phyloP scores from a whole-genome alignment of 2,888 invertebrate genomes.

The Hirtodrosophila histrioides region DNA sequence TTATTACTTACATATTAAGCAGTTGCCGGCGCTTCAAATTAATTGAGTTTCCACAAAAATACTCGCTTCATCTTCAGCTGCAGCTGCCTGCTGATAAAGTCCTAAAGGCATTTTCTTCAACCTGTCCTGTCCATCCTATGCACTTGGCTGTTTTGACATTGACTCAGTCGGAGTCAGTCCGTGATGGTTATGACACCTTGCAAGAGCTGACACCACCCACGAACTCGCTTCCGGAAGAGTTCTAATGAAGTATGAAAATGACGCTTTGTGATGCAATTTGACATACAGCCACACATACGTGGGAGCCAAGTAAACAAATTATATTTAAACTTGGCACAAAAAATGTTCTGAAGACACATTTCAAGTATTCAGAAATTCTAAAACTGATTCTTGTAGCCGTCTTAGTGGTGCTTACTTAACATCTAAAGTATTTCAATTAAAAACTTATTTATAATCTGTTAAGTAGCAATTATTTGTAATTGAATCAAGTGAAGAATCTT shows the following conservation, averaged over 20 bases:
- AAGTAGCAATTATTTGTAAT: slow-evolving; percentile 22
- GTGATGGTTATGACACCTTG: slow-evolving; percentile 56
- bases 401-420: no score
- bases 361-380: no score
- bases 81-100: slow-evolving; percentile 21
- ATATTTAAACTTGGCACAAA: no score
- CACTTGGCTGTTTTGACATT: slow-evolving; percentile 24
- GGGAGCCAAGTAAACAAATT: neutral
- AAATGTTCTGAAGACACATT: neutral
- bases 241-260: slow-evolving; percentile 12
- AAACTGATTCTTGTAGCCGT: no score
- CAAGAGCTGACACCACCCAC: slow-evolving; percentile 40
- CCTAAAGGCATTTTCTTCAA: slow-evolving; percentile 8
- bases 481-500: slow-evolving; percentile 3
- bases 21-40: slow-evolving; percentile 42
- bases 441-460: slow-evolving; percentile 21
- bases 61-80: slow-evolving; percentile 6
- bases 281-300: slow-evolving; percentile 24
- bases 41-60: slow-evolving; percentile 56
- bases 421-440: no score
- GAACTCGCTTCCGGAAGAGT: neutral
- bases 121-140: slow-evolving; percentile 11
- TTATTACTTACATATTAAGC: slow-evolving; percentile 40
- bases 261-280: slow-evolving; percentile 33
- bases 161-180: slow-evolving; percentile 16